phyloP scores from a whole-genome alignment of 2,797 vertebrate genomes.

The Graptemys geographica region DNA sequence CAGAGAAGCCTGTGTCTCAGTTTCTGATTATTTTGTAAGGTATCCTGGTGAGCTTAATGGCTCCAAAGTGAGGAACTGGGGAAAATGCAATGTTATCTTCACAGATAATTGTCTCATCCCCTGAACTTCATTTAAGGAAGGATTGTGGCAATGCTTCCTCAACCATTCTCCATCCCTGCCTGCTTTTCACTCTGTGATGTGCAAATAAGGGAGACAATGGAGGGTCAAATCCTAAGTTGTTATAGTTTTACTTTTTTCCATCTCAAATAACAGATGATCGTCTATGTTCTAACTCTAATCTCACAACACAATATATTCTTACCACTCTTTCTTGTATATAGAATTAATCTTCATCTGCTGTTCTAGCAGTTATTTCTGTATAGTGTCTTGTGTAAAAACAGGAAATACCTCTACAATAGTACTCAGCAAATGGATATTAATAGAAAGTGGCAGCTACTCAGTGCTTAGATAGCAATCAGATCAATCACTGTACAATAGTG shows the following conservation, averaged over 20 bases:
- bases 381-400: background rate
- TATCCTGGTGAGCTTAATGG: background rate
- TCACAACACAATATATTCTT: background rate
- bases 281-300: background rate
- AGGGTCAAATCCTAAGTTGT: background rate
- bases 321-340: background rate
- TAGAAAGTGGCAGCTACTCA: background rate
- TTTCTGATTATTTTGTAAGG: background rate
- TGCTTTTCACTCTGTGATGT: slow-evolving; percentile 10
- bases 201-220: background rate
- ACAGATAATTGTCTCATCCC: background rate
- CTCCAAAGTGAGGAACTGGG: background rate
- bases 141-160: background rate
- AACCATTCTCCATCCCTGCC: background rate
- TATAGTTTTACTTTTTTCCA: background rate
- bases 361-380: slow-evolving; percentile 33
- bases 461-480: background rate
- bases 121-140: slow-evolving; percentile 7
- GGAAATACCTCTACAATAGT: slow-evolving; percentile 8
- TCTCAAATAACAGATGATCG: background rate
- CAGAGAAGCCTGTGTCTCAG: background rate
- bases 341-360: slow-evolving; percentile 31
- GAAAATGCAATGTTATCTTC: background rate
- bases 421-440: background rate
- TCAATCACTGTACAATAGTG: background rate